phyloP scores from a whole-genome alignment of 92 coral and sea anemone species.

The Isaurus tuberculatus region DNA sequence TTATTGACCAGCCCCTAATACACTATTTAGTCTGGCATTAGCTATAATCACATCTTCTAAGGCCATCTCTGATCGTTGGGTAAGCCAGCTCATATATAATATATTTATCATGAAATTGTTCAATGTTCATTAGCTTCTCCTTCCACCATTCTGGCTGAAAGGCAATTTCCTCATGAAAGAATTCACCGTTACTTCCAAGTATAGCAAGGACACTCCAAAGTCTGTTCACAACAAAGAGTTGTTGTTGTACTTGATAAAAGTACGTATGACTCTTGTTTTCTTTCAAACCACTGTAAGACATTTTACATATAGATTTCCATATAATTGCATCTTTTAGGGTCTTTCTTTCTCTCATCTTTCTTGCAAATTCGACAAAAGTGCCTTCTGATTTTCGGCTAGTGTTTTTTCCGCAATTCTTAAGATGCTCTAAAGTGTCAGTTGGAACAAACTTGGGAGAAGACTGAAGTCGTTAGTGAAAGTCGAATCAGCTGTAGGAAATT shows the following conservation, averaged over 20 bases:
- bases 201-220: conserved; percentile 68
- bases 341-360: conserved; percentile 49
- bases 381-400: neutral
- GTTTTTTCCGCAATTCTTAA: neutral
- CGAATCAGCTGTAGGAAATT: neutral
- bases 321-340: conserved; percentile 39
- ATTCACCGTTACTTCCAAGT: conserved; percentile 60
- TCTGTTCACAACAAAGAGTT: conserved; percentile 64
- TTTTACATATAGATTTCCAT: conserved; percentile 50
- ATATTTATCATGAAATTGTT: conserved; percentile 56
- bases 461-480: neutral
- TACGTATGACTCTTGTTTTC: conserved; percentile 54
- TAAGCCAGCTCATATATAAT: conserved; percentile 69
- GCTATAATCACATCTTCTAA: conserved; percentile 38
- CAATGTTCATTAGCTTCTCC: conserved; percentile 59
- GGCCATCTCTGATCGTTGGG: conserved; percentile 68
- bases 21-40: conserved; percentile 8
- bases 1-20: conserved; percentile 9
- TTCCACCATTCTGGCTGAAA: conserved; percentile 63
- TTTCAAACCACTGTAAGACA: neutral
- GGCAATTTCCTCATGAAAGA: conserved; percentile 48
- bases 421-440: conserved; percentile 1
- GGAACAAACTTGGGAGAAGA: neutral
- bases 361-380: conserved; percentile 60
- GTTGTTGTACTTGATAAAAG: conserved; percentile 64